Conservation (phyloP, 2,888 invertebrate species). For the Micoletzkya japonica region DNA sequence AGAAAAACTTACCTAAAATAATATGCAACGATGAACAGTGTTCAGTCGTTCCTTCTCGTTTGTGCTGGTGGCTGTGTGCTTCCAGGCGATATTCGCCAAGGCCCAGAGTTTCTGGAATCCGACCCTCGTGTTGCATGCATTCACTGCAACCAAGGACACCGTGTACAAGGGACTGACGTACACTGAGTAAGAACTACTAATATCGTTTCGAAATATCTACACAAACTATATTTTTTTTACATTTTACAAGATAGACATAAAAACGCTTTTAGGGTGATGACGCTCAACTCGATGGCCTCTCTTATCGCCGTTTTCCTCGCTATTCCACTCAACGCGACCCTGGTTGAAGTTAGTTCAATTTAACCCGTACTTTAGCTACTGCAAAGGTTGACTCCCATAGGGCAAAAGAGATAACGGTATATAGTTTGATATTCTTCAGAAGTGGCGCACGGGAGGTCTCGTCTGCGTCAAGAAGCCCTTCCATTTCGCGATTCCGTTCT, state of each 20-base stretch:
- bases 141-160: neutral
- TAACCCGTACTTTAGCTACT: too few relatives aligned
- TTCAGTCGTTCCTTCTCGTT: too few relatives aligned
- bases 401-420: too few relatives aligned
- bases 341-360: neutral
- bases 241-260: neutral
- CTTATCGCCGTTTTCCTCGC: neutral
- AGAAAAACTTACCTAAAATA: too few relatives aligned
- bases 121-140: conserved; percentile 5
- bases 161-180: conserved; percentile 11
- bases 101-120: conserved; percentile 17
- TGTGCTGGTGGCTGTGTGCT: too few relatives aligned
- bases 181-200: conserved; percentile 21
- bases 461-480: conserved; percentile 2
- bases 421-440: too few relatives aligned
- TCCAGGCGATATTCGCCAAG: too few relatives aligned
- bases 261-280: conserved; percentile 12
- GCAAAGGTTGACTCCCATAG: too few relatives aligned
- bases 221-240: too few relatives aligned
- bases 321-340: conserved; percentile 1
- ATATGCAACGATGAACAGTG: too few relatives aligned
- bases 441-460: conserved; percentile 8
- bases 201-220: too few relatives aligned
- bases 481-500: conserved; percentile 9
- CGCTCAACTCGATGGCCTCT: conserved; percentile 16